Percentiles rank a stretch among this genome's conserved stretches.
These are phyloP conservation scores for Ptiloglossa arizonensis DNA, from an alignment of 1,140 invertebrate species.

Conservation along the genomic window DNA sequence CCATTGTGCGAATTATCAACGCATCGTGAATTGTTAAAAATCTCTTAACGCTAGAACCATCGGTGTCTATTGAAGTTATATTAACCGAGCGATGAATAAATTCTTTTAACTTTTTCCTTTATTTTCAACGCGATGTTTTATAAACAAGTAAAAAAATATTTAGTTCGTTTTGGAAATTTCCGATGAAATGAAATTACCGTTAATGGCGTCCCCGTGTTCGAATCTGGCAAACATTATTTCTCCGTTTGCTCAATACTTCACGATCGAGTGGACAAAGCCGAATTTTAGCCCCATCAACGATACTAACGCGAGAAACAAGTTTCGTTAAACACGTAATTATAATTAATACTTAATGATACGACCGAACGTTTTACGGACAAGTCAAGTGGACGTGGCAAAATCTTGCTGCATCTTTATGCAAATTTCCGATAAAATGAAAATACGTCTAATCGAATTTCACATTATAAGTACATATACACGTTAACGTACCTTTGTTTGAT, in stretches of 20 bases:
- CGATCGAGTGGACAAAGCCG: not conserved
- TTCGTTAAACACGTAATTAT: too few species aligned
- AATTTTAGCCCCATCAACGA: too few species aligned
- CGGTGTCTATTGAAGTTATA: not conserved
- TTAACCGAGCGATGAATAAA: not conserved
- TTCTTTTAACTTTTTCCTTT: not conserved
- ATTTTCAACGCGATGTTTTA: not conserved
- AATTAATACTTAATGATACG: too few species aligned
- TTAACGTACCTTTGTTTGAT: too few species aligned
- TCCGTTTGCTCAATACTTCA: not conserved
- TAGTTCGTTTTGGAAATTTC: not conserved
- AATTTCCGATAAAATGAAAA: too few species aligned
- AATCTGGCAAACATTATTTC: not conserved
- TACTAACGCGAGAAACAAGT: too few species aligned
- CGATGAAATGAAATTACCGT: not conserved
- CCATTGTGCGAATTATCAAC: conserved; percentile 9
- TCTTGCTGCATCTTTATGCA: too few species aligned
- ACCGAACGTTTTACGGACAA: too few species aligned
- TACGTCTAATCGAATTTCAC: too few species aligned
- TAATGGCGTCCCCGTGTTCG: too few species aligned
- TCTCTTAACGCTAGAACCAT: not conserved
- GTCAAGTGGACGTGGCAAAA: too few species aligned
- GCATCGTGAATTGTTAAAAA: not conserved
- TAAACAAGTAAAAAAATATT: not conserved
- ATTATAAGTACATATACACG: too few species aligned